Evolutionary conservation across 2,113 vertebrate genomes (phyloP), one percentile per base, ranked within the genome.

Genomic region (Embiotoca jacksoni): DNA sequence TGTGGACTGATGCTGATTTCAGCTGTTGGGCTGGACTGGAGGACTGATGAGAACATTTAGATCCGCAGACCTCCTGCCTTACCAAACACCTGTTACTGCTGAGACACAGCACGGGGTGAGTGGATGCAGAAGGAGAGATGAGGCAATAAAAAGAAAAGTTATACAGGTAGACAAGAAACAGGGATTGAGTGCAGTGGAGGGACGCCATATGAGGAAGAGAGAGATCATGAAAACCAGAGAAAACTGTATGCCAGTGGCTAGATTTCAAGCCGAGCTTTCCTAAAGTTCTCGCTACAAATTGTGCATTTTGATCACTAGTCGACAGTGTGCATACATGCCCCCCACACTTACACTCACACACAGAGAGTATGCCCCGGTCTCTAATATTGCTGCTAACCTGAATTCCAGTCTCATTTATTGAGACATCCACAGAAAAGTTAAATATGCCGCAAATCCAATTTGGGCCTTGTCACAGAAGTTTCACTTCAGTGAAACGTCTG

Each of bases 31-130:
- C 80, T 88, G 83, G 78, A 87, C 82, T 71, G 65, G 77, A 44
- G 65, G 69, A 84, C 85, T 84, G 89, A 91, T 91, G 88, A 89
- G 80, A 89, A 86, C 88, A 88, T 88, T 93, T 91, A 92, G 82
- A 88, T 87, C 66, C 8, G 41, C 77, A 33, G 88, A 65, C 86
- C 82, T 84, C 90, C 90, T 32, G 74, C 82, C 75, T 83, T 66
- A 66, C 47, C 31, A 56, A 87, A 89, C 90, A 92, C 90, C 91
- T 92, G 89, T 89, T 90, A 88, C 82, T 77, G 87, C 80, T 75
- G 88, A 88, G 88, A 63, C 78, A 66, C 73, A 64, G 81, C 47
- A 7, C 71, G 80, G 41, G 46, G 63, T 33, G 53, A 46, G 36
- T 64, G 60, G 65, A 61, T 69, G 68, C 77, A 60, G 73, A 61